Conservation (phyloP, 2,113 vertebrate species). For the Tyto alba region DNA sequence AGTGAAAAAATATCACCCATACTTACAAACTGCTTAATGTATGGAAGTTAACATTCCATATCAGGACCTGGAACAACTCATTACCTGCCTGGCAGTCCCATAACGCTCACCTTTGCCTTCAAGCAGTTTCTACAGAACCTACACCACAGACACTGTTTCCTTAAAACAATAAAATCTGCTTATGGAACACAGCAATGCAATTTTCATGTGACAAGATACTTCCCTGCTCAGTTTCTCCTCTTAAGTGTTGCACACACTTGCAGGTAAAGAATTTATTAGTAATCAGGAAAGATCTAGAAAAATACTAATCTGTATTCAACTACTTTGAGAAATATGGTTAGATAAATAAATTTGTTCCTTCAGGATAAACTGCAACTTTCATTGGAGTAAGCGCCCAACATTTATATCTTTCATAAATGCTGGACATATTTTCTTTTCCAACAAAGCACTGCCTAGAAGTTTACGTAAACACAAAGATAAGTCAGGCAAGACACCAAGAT, state of each 20-base stretch:
- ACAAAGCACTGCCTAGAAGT: not conserved
- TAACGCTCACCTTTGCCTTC: not conserved
- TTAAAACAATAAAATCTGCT: not conserved
- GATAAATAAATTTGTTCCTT: not conserved
- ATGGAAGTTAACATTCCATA: not conserved
- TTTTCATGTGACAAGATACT: not conserved
- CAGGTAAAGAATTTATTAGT: not conserved
- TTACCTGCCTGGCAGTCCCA: not conserved
- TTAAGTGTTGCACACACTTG: not conserved
- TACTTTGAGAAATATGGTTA: not conserved
- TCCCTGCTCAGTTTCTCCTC: not conserved
- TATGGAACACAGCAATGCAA: not conserved
- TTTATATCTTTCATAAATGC: not conserved
- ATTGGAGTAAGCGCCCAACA: not conserved
- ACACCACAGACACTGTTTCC: not conserved
- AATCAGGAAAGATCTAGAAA: not conserved
- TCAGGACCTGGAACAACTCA: not conserved
- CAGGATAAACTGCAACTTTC: not conserved
- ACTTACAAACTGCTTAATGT: not conserved
- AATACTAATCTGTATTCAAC: not conserved
- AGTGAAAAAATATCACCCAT: not conserved
- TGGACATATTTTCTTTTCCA: not conserved
- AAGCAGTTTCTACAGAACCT: not conserved
- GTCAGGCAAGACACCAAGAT: not conserved
- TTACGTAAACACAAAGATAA: not conserved